Percentiles rank a stretch among this genome's conserved stretches.
These are phyloP conservation scores for Andinoacara biseriatus DNA, from an alignment of 2,113 vertebrate genomes.

Conservation along the genomic window DNA sequence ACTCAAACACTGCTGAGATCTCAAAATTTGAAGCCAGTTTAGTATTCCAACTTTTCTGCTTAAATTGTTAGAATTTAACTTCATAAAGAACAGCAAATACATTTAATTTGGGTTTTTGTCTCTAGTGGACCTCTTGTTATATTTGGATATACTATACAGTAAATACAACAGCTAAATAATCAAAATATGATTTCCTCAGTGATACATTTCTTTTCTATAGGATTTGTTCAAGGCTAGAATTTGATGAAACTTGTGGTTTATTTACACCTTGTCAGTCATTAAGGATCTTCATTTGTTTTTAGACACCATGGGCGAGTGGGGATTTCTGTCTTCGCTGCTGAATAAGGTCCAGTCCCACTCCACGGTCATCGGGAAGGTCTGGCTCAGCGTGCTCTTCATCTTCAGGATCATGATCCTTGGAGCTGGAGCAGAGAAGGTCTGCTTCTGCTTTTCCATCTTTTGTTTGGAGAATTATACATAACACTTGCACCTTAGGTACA, in stretches of 20 bases:
- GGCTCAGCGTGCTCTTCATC: conserved; percentile 95
- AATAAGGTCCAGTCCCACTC: conserved; percentile 95
- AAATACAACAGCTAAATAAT: not conserved
- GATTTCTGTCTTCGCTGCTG: conserved; percentile 87
- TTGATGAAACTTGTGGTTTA: not conserved
- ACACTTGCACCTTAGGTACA: not conserved
- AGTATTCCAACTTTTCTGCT: not conserved
- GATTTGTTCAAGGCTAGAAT: not conserved
- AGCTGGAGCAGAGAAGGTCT: conserved; percentile 82
- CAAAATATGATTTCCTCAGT: not conserved
- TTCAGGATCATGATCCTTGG: conserved; percentile 96
- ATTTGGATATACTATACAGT: not conserved
- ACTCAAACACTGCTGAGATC: no score
- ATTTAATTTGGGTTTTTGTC: not conserved
- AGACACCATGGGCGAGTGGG: conserved; percentile 78
- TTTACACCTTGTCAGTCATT: not conserved
- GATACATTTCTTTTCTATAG: not conserved
- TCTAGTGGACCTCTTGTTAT: no score
- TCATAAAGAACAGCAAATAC: no score
- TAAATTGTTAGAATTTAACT: not conserved
- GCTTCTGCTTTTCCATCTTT: not conserved
- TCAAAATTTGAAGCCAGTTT: not conserved
- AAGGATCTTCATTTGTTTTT: not conserved
- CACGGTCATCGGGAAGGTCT: conserved; percentile 89
- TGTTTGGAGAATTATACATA: not conserved